Evolutionary conservation across 1,140 invertebrate species (phyloP).

Genomic region (Drosophila malerkotliana): DNA sequence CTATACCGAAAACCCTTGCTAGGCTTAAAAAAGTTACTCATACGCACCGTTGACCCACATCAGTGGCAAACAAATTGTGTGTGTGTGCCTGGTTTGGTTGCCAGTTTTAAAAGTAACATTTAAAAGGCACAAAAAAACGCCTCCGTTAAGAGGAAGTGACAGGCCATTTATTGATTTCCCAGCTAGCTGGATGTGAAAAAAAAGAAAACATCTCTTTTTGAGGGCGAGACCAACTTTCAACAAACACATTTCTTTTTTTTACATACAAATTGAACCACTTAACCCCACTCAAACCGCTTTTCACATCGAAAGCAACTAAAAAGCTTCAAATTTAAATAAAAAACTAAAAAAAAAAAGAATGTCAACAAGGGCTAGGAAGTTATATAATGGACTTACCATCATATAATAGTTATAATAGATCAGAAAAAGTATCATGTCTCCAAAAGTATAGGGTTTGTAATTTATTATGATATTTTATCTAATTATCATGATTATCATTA

Average conservation of each 20-base stretch:
- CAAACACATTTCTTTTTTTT: conserved; percentile 28
- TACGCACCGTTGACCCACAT: conserved; percentile 68
- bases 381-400: conserved; percentile 41
- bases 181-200: conserved; percentile 25
- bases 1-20: neutral
- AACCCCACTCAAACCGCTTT: conserved; percentile 10
- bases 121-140: conserved; percentile 44
- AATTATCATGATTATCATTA: neutral
- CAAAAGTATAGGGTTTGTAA: neutral
- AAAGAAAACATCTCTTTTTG: conserved; percentile 5
- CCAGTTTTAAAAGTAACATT: neutral
- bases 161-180: conserved; percentile 63
- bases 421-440: neutral
- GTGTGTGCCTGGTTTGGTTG: neutral
- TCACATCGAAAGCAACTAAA: conserved; percentile 12
- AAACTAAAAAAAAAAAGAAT: conserved; percentile 41
- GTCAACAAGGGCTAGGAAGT: conserved; percentile 33
- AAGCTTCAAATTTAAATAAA: conserved; percentile 49
- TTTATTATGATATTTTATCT: neutral
- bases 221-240: conserved; percentile 30
- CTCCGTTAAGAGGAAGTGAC: conserved; percentile 27
- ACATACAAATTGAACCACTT: conserved; percentile 47
- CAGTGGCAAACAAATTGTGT: conserved; percentile 22
- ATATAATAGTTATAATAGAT: neutral
- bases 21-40: conserved; percentile 42